Conservation (phyloP, 2,888 invertebrate species). For the Drosophila kambysellisi region DNA sequence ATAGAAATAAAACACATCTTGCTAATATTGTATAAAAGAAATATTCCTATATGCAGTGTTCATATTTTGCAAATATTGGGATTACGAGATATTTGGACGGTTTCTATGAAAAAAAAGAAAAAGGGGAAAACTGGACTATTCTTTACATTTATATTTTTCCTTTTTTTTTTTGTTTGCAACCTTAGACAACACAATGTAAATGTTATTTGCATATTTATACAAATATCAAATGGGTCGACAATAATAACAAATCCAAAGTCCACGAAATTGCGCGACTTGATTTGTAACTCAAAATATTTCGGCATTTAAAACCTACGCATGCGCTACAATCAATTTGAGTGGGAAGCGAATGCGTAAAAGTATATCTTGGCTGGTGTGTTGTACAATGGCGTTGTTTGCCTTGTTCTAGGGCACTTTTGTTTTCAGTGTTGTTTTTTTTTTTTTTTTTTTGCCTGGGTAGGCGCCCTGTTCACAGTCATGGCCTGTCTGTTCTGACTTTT, state of each 20-base stretch:
- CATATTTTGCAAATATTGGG: no score
- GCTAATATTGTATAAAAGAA: background rate
- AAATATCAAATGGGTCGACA: conserved; percentile 19
- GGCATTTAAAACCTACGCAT: conserved; percentile 42
- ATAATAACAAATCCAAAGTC: conserved; percentile 76
- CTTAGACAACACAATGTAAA: conserved; percentile 12
- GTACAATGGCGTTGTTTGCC: conserved; percentile 24
- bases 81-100: no score
- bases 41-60: no score
- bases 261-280: conserved; percentile 57
- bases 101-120: no score
- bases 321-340: conserved; percentile 43
- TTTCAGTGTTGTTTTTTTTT: conserved; percentile 1
- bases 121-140: background rate
- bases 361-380: conserved; percentile 7
- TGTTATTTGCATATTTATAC: conserved; percentile 3
- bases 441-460: conserved; percentile 35
- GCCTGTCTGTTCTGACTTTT: conserved; percentile 40
- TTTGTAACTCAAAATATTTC: conserved; percentile 31
- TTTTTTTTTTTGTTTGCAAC: conserved; percentile 22
- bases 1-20: background rate
- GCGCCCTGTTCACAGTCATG: conserved; percentile 49
- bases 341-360: background rate
- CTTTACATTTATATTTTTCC: conserved; percentile 9
- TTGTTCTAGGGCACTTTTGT: conserved; percentile 43